Conservation (phyloP, 1,140 invertebrate species). For the Drosophila pseudoananassae region DNA sequence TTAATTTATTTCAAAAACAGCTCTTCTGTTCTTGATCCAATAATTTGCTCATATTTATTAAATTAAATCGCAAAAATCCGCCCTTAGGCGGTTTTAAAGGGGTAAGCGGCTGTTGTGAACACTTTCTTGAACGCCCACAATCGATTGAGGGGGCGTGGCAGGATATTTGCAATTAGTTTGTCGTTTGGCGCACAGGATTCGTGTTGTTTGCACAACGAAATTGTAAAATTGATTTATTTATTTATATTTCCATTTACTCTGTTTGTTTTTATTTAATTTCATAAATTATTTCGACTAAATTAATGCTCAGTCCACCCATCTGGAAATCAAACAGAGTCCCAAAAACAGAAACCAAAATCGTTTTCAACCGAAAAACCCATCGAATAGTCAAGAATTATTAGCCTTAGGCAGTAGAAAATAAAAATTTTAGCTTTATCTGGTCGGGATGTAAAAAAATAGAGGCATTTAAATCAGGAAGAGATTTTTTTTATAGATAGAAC, state of each 20-base stretch:
- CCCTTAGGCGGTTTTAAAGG: no score
- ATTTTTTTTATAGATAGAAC: not conserved
- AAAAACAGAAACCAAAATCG: constrained; percentile 36
- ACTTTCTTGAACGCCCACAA: not conserved
- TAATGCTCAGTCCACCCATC: constrained; percentile 46
- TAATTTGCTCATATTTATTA: not conserved
- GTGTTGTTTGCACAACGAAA: constrained; percentile 48
- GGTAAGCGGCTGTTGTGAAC: not conserved
- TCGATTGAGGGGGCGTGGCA: constrained; percentile 7
- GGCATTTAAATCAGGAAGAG: constrained; percentile 30
- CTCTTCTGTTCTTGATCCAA: not conserved
- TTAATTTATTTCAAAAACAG: not conserved
- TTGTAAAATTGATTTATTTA: constrained; percentile 78
- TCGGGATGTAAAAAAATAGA: not conserved
- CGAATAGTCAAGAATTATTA: constrained; percentile 30
- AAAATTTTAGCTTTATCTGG: constrained; percentile 29
- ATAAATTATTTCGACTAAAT: constrained; percentile 73
- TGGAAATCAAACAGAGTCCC: constrained; percentile 10
- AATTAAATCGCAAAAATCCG: not conserved
- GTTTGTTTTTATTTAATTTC: constrained; percentile 71
- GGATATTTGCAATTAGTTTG: constrained; percentile 36
- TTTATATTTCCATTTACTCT: constrained; percentile 53
- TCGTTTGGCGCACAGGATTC: constrained; percentile 13
- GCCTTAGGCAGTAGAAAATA: constrained; percentile 16
- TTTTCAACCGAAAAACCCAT: constrained; percentile 13